These are phyloP conservation scores for Fopius arisanus DNA, from an alignment of 1,140 invertebrate genomes.

Conservation along the genomic window DNA sequence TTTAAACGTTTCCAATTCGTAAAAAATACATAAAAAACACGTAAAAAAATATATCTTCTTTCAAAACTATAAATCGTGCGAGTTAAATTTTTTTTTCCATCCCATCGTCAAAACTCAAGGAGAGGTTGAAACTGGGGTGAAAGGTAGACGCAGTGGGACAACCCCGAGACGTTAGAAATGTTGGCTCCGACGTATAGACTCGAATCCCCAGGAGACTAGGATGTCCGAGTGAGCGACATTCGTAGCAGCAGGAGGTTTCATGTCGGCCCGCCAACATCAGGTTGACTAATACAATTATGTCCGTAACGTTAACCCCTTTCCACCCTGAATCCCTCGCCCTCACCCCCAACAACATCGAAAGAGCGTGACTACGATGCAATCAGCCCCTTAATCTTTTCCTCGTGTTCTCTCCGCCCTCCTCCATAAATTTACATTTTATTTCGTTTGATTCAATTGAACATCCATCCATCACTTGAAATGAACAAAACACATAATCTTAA, in stretches of 20 bases:
- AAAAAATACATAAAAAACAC: too few relatives aligned
- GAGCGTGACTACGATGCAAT: not conserved
- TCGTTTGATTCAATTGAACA: not conserved
- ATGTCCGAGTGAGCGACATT: not conserved
- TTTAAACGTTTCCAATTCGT: too few relatives aligned
- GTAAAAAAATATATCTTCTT: too few relatives aligned
- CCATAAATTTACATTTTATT: not conserved
- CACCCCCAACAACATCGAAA: not conserved
- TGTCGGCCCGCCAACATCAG: not conserved
- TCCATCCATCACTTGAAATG: not conserved
- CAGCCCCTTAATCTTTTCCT: slow-evolving; percentile 3
- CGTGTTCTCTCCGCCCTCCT: not conserved
- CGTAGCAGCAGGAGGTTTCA: not conserved
- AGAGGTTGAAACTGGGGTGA: not conserved
- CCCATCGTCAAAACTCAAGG: too few relatives aligned
- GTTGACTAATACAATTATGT: slow-evolving; percentile 3
- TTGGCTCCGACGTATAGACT: not conserved
- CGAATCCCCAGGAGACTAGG: not conserved
- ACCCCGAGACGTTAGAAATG: not conserved
- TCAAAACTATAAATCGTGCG: too few relatives aligned
- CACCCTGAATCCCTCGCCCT: too few relatives aligned
- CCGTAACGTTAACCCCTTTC: not conserved
- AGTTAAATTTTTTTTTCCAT: too few relatives aligned
- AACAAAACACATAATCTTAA: slow-evolving; percentile 1
- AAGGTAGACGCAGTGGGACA: not conserved